phyloP scores from a whole-genome alignment of 2,113 vertebrate species.

The Calidris pygmaea region DNA sequence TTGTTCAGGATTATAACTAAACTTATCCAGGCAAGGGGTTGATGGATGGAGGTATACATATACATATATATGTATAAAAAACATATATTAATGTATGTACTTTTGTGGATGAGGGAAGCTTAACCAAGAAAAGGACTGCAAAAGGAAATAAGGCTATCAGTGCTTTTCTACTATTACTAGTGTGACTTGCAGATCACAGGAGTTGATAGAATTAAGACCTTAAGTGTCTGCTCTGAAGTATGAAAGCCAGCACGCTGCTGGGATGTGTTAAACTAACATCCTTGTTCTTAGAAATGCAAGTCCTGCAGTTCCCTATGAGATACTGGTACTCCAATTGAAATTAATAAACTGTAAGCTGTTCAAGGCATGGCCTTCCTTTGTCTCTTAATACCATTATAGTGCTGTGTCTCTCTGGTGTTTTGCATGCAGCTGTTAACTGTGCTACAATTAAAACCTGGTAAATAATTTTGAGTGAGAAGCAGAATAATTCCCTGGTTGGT shows the following conservation, averaged over 20 bases:
- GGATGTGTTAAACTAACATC: background rate
- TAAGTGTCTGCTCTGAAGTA: background rate
- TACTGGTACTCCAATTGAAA: background rate
- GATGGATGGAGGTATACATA: background rate
- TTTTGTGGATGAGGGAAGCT: background rate
- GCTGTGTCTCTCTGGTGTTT: background rate
- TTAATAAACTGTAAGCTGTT: background rate
- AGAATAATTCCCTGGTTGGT: background rate
- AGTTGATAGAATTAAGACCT: constrained; percentile 1
- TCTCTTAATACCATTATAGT: background rate
- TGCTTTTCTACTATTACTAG: background rate
- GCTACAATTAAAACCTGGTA: background rate
- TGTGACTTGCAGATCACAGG: background rate
- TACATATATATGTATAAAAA: background rate
- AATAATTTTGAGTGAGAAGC: background rate
- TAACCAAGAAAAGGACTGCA: background rate
- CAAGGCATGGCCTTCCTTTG: background rate
- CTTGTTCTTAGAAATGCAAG: background rate
- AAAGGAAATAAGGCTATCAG: background rate
- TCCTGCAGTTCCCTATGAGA: background rate
- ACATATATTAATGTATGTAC: background rate
- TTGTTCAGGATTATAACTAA: background rate
- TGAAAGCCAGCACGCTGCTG: background rate
- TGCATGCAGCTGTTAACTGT: background rate
- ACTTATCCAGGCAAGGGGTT: background rate